phyloP scores from a whole-genome alignment of 2,888 invertebrate genomes.

The Chromoteleia sp. region DNA sequence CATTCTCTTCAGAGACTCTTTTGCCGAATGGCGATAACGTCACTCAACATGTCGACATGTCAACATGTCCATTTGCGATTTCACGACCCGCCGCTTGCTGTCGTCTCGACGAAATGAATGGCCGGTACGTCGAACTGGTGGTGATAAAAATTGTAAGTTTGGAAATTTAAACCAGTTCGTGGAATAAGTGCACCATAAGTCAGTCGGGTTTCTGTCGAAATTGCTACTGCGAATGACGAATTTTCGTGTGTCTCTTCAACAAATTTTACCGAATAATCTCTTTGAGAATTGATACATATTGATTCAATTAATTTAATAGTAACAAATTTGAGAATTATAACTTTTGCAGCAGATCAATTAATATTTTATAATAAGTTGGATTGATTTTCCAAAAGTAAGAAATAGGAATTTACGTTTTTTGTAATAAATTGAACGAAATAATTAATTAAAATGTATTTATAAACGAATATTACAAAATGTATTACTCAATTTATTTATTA shows the following conservation, averaged over 20 bases:
- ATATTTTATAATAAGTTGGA: too few relatives aligned
- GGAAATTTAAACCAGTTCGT: conserved; percentile 61
- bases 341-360: too few relatives aligned
- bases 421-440: too few relatives aligned
- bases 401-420: too few relatives aligned
- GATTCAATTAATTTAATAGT: too few relatives aligned
- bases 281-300: not conserved
- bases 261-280: conserved; percentile 25
- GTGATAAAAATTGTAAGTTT: conserved; percentile 66
- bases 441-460: too few relatives aligned
- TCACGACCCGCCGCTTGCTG: conserved; percentile 62
- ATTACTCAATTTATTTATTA: too few relatives aligned
- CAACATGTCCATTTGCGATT: conserved; percentile 66
- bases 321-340: too few relatives aligned
- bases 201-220: conserved; percentile 46
- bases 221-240: conserved; percentile 38
- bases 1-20: conserved; percentile 48
- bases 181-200: conserved; percentile 55
- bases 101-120: conserved; percentile 60
- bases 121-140: conserved; percentile 51
- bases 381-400: too few relatives aligned
- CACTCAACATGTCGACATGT: conserved; percentile 56
- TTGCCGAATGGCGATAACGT: conserved; percentile 58
- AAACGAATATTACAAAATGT: too few relatives aligned
- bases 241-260: conserved; percentile 13